phyloP scores from a whole-genome alignment of 2,888 invertebrate genomes.

The Lypha dubia region DNA sequence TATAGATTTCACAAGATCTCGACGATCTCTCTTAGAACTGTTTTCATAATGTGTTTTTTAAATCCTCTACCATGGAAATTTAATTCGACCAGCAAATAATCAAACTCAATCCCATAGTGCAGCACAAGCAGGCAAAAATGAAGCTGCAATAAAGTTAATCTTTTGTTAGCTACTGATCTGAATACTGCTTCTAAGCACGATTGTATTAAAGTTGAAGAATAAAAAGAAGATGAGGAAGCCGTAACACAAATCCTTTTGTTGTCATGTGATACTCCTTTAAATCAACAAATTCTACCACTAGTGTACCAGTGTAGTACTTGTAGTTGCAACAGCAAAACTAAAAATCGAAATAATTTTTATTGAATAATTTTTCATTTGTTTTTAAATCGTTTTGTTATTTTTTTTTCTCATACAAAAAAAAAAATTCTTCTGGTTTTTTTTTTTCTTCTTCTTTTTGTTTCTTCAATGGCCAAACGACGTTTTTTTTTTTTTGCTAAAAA shows the following conservation, averaged over 20 bases:
- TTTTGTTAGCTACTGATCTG: constrained; percentile 48
- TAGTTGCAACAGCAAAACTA: constrained; percentile 61
- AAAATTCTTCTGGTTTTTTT: constrained; percentile 26
- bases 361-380: constrained; percentile 82
- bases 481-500: constrained; percentile 78
- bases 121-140: neutral
- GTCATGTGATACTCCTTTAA: constrained; percentile 69
- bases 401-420: no score
- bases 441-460: neutral
- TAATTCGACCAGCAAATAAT: no score
- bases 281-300: constrained; percentile 55
- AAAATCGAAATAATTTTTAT: constrained; percentile 80
- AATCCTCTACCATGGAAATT: no score
- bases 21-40: no score
- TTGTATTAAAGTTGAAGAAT: constrained; percentile 17
- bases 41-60: no score
- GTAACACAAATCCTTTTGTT: constrained; percentile 61
- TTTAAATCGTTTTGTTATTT: constrained; percentile 52
- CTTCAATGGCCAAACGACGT: constrained; percentile 32
- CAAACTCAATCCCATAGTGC: constrained; percentile 38
- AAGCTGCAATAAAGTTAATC: constrained; percentile 20
- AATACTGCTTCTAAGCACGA: constrained; percentile 52
- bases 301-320: constrained; percentile 23
- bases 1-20: no score
- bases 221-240: constrained; percentile 47